phyloP scores from a whole-genome alignment of 2,113 vertebrate species.

The Delphinus delphis region DNA sequence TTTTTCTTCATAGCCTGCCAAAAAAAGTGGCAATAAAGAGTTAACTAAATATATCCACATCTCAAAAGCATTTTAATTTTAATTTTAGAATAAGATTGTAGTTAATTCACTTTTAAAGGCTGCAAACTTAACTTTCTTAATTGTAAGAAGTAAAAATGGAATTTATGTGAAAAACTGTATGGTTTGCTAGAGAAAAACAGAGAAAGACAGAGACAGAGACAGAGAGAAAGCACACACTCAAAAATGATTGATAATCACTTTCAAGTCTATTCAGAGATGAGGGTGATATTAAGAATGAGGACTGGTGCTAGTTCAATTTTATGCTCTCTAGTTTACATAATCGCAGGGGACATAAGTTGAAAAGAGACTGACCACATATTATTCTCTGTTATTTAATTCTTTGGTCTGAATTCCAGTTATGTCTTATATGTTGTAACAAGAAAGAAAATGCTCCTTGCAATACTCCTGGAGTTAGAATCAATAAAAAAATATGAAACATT shows the following conservation, averaged over 20 bases:
- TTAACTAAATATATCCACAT: slow-evolving; percentile 76
- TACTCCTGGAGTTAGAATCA: slow-evolving; percentile 13
- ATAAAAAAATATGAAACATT: not conserved
- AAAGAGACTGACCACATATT: not conserved
- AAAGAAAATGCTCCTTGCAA: slow-evolving; percentile 16
- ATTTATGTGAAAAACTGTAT: slow-evolving; percentile 50
- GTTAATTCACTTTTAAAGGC: slow-evolving; percentile 70
- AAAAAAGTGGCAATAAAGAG: slow-evolving; percentile 71
- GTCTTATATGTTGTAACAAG: not conserved
- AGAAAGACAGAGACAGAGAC: not conserved
- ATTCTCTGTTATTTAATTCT: not conserved
- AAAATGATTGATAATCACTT: slow-evolving; percentile 11
- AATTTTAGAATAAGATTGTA: slow-evolving; percentile 68
- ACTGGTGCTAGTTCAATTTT: not conserved
- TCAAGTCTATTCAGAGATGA: not conserved
- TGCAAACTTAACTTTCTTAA: slow-evolving; percentile 73
- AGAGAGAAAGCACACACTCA: not conserved
- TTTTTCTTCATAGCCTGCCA: slow-evolving; percentile 66
- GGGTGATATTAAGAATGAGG: not conserved
- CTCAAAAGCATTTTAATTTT: slow-evolving; percentile 67
- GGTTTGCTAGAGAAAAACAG: slow-evolving; percentile 26
- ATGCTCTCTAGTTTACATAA: not conserved
- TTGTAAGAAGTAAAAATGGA: slow-evolving; percentile 71
- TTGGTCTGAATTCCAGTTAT: slow-evolving; percentile 7
- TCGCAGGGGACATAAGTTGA: not conserved